Percentiles rank a stretch among this genome's conserved stretches.
phyloP scores from a whole-genome alignment of 2,888 invertebrate genomes.

The Tetramorium bicarinatum region DNA sequence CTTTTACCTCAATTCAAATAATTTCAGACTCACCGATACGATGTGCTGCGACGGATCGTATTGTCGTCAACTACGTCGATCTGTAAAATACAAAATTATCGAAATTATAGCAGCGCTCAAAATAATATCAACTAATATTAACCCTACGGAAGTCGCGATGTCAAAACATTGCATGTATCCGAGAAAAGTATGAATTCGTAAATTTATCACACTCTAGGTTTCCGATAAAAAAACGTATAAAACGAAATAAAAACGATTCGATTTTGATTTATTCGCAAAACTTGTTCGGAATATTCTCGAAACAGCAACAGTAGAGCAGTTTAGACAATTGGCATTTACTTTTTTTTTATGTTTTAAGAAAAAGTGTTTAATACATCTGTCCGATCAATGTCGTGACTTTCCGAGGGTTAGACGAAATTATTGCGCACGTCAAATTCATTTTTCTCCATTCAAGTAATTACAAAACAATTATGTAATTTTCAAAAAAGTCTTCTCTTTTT shows the following conservation, averaged over 20 bases:
- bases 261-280: not conserved
- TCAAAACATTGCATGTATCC: not conserved
- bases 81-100: slow-evolving; percentile 18
- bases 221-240: not conserved
- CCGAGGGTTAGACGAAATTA: not conserved
- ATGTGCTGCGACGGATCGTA: slow-evolving; percentile 9
- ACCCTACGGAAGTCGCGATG: not conserved
- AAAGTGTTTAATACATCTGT: not conserved
- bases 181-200: not conserved
- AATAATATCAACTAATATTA: not conserved
- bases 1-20: not conserved
- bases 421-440: not conserved
- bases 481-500: not conserved
- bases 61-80: not conserved
- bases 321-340: not conserved
- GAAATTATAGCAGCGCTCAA: slow-evolving; percentile 21
- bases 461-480: not conserved
- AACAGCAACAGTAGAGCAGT: not conserved
- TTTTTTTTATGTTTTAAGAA: not conserved
- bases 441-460: not conserved
- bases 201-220: not conserved
- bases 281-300: not conserved
- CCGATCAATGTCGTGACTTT: not conserved
- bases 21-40: slow-evolving; percentile 25
- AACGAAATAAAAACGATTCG: not conserved